Conservation (phyloP, 1,140 invertebrate genomes). For the Bombus confusus region DNA sequence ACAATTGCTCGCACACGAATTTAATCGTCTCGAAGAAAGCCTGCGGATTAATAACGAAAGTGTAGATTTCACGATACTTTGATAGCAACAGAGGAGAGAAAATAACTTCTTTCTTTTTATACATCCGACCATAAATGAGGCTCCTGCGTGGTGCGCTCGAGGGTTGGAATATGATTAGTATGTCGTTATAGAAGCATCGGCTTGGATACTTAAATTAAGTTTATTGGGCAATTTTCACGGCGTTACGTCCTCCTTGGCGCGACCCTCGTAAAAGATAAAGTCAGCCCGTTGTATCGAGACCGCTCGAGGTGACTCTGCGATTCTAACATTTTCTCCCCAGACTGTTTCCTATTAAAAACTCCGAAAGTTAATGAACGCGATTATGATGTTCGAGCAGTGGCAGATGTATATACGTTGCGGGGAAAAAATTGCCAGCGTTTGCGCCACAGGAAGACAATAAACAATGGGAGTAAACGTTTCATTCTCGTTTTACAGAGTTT, state of each 20-base stretch:
- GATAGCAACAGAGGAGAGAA: background rate
- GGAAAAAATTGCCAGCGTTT: slow-evolving; percentile 29
- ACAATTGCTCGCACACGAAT: background rate
- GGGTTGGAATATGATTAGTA: slow-evolving; percentile 73
- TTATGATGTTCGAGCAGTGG: slow-evolving; percentile 39
- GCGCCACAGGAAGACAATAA: slow-evolving; percentile 51
- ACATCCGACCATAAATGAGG: slow-evolving; percentile 51
- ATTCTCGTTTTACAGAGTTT: slow-evolving; percentile 57
- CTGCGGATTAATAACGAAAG: slow-evolving; percentile 20
- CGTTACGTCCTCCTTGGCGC: slow-evolving; percentile 61
- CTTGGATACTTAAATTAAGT: slow-evolving; percentile 72
- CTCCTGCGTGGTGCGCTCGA: slow-evolving; percentile 28
- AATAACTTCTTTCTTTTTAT: slow-evolving; percentile 26
- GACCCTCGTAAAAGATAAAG: slow-evolving; percentile 66
- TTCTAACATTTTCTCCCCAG: slow-evolving; percentile 4
- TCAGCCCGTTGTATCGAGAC: slow-evolving; percentile 52
- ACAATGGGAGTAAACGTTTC: slow-evolving; percentile 59
- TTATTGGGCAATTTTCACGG: slow-evolving; percentile 75
- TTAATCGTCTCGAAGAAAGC: background rate
- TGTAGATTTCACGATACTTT: slow-evolving; percentile 17
- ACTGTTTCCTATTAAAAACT: slow-evolving; percentile 40
- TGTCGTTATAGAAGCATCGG: slow-evolving; percentile 67
- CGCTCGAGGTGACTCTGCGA: slow-evolving; percentile 9
- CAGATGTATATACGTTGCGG: background rate
- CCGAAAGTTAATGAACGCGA: slow-evolving; percentile 54